Conservation (phyloP, 1,140 invertebrate genomes). For the Drosophila ercepeae region DNA sequence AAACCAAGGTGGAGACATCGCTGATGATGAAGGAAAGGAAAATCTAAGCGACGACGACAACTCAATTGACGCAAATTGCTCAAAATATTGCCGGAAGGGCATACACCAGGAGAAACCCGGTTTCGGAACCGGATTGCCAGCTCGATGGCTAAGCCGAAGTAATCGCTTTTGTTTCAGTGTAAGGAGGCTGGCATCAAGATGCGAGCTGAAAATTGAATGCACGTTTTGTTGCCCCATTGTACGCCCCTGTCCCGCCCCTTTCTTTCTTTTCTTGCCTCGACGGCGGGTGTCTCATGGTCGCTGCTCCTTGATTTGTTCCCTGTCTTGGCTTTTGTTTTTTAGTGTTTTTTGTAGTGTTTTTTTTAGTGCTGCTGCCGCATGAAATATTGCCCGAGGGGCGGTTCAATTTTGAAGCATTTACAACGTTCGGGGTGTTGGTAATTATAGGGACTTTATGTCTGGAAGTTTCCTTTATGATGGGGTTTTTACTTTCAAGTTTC, state of each 20-base stretch:
- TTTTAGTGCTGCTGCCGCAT: constrained; percentile 23
- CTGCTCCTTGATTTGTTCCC: not conserved
- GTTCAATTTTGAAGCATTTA: constrained; percentile 83
- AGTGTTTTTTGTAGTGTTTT: constrained; percentile 28
- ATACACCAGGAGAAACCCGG: constrained; percentile 1
- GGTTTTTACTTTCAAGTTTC: constrained; percentile 59
- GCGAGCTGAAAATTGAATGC: constrained; percentile 53
- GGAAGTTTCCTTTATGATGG: constrained; percentile 74
- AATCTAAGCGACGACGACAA: constrained; percentile 47
- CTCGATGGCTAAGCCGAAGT: not conserved
- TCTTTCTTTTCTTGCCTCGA: not conserved
- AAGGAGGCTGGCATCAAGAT: constrained; percentile 13
- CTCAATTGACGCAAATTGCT: constrained; percentile 55
- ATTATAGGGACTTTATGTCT: constrained; percentile 84
- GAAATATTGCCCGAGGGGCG: constrained; percentile 74
- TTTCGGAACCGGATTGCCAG: too few species aligned
- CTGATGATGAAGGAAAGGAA: not conserved
- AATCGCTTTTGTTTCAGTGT: not conserved
- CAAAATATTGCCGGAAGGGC: constrained; percentile 7
- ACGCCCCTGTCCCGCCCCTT: constrained; percentile 2
- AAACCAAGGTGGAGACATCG: not conserved
- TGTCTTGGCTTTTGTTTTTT: constrained; percentile 3
- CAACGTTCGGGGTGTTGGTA: constrained; percentile 83
- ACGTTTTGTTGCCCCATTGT: constrained; percentile 40
- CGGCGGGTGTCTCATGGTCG: constrained; percentile 12